Evolutionary conservation across 64 coral and sea anemone genomes (phyloP).

Genomic region (Montipora capricornis): DNA sequence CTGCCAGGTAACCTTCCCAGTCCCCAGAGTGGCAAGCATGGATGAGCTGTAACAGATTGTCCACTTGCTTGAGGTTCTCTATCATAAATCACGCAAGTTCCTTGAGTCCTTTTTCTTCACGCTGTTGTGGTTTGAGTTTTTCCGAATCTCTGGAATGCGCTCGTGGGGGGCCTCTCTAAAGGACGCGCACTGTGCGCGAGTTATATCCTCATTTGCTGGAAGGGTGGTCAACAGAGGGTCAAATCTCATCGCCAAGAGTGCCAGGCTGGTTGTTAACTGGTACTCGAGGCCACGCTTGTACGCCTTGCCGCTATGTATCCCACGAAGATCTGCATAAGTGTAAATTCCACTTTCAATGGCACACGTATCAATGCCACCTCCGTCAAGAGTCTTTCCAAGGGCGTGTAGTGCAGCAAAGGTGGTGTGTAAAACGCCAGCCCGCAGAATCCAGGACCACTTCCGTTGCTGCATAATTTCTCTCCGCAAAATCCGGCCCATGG

Average conservation of each 20-base stretch:
- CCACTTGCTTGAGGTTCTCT: slow-evolving; percentile 5
- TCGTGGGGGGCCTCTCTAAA: background rate
- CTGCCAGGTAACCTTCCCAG: slow-evolving; percentile 33
- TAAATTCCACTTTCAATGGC: slow-evolving; percentile 52
- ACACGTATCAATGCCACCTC: slow-evolving; percentile 54
- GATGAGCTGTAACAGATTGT: slow-evolving; percentile 35
- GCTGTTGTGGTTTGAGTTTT: background rate
- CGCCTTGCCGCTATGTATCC: slow-evolving; percentile 38
- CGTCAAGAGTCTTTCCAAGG: slow-evolving; percentile 42
- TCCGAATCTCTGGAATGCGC: background rate
- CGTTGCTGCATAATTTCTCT: too few species aligned
- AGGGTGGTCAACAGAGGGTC: background rate
- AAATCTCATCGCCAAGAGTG: slow-evolving; percentile 21
- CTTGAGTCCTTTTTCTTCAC: background rate
- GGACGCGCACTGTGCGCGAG: background rate
- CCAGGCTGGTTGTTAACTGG: slow-evolving; percentile 36
- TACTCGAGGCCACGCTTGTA: slow-evolving; percentile 43
- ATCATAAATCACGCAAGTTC: background rate
- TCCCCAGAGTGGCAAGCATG: slow-evolving; percentile 19
- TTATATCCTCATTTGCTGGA: background rate
- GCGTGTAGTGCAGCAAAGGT: slow-evolving; percentile 21
- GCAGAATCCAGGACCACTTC: too few species aligned
- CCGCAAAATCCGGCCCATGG: too few species aligned
- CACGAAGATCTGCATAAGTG: slow-evolving; percentile 53
- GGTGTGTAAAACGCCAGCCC: too few species aligned